Conservation (phyloP, 2,888 invertebrate genomes). For the Cosmorhoe ocellata region DNA sequence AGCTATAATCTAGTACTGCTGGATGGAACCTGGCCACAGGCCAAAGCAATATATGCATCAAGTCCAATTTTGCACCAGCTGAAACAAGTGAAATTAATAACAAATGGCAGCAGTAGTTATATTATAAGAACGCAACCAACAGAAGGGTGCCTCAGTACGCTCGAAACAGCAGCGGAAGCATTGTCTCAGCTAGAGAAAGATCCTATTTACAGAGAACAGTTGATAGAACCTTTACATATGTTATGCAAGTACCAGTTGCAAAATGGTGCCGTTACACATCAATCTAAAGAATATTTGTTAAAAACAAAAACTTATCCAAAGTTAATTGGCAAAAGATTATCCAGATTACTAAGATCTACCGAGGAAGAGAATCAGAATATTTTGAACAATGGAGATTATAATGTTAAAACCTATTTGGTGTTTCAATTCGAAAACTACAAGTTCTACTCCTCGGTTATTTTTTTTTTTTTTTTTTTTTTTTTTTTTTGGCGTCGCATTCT, state of each 20-base stretch:
- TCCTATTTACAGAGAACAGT: slow-evolving; percentile 83
- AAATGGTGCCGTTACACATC: slow-evolving; percentile 96
- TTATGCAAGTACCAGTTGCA: slow-evolving; percentile 93
- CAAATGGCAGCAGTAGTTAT: slow-evolving; percentile 89
- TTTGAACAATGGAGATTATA: slow-evolving; percentile 19
- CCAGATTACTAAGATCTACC: slow-evolving; percentile 67
- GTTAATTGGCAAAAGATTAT: slow-evolving; percentile 88
- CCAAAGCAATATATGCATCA: slow-evolving; percentile 94
- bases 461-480: no score
- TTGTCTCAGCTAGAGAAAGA: slow-evolving; percentile 89
- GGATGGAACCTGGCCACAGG: slow-evolving; percentile 98
- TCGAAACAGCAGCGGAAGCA: slow-evolving; percentile 92
- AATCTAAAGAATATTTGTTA: slow-evolving; percentile 94
- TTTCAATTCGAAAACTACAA: no score
- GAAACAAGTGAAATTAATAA: slow-evolving; percentile 91
- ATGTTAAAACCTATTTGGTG: neutral
- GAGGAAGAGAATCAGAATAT: slow-evolving; percentile 51
- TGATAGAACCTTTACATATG: slow-evolving; percentile 90
- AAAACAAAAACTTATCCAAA: slow-evolving; percentile 91
- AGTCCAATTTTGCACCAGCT: slow-evolving; percentile 89
- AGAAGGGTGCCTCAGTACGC: slow-evolving; percentile 94
- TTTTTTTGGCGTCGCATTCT: no score
- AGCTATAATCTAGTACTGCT: slow-evolving; percentile 91
- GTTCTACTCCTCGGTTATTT: no score
- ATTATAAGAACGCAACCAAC: slow-evolving; percentile 97